Evolutionary conservation across 64 coral and sea anemone species (phyloP), one percentile per base, ranked within the genome.

Genomic region (Cladopsammia gracilis): DNA sequence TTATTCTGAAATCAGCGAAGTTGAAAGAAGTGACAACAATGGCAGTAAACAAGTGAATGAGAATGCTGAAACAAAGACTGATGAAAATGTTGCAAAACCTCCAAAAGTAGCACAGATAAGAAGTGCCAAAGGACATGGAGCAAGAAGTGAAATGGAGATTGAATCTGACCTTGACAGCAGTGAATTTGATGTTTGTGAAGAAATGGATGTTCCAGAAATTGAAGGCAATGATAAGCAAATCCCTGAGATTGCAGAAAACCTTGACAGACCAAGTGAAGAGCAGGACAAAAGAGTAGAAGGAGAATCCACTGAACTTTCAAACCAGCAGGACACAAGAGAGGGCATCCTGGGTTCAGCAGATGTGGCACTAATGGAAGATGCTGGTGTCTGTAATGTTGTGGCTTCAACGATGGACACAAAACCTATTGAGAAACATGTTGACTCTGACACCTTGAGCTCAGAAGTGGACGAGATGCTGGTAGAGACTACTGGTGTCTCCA

Each of bases 101-200:
- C 7, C 18, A 57, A 43, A n/a, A 11, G 48, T 45, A 62, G 18
- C 26, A 13, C 7, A 45, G 19, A 49, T 20, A 15, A 56, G 16
- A 26, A 44, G 79, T 13, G 7, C 9, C 19, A 83, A 49, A 48
- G 20, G 10, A 5, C 43, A 64, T 12, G 79, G 49, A 43, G 16
- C 26, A 18, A 14, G 26, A 66, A 49, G 5, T 49, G 79, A 83
- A 18, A 49, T 66, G 61, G 79, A 62, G 0, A 48, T 83, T 43
- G 79, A 66, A 66, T 83, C 59, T 66, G 79, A 67, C 19, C 13
- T 45, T 9, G 79, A 83, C 34, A 42, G 25, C 15, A 66, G 79
- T 61, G 10, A 19, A 34, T 19, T 65, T 1, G 79, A 47, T 66
- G 60, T 66, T 46, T 65, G 6, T 66, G 79, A 49, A 19, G 18